Percentiles rank a stretch among this genome's conserved stretches.
phyloP scores from a whole-genome alignment of 2,797 vertebrate species.

The Avahi laniger region DNA sequence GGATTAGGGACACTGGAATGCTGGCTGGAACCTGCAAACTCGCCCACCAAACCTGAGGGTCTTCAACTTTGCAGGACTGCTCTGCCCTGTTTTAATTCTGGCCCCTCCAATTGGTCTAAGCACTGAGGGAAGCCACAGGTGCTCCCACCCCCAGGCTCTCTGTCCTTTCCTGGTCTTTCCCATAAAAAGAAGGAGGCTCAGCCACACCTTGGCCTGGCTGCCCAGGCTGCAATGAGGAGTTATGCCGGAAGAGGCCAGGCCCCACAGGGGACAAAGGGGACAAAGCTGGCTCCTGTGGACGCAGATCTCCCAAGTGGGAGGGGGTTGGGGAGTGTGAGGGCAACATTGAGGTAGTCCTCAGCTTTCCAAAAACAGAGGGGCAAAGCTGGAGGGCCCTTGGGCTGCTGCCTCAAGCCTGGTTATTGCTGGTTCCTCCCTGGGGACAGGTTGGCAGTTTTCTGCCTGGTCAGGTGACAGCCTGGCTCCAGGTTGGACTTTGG shows the following conservation, averaged over 20 bases:
- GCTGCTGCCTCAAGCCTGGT: not conserved
- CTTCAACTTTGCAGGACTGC: not conserved
- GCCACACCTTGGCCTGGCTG: not conserved
- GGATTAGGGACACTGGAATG: not conserved
- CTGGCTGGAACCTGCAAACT: not conserved
- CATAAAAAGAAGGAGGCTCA: not conserved
- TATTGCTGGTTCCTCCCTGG: constrained; percentile 36
- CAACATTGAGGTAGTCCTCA: not conserved
- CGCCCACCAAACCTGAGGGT: not conserved
- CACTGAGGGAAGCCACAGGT: not conserved
- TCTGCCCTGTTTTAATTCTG: not conserved
- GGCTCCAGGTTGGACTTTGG: constrained; percentile 73
- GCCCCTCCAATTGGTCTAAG: not conserved
- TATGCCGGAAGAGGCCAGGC: not conserved
- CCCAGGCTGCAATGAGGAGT: not conserved
- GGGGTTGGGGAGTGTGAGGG: not conserved
- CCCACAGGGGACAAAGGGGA: not conserved
- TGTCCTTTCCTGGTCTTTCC: not conserved
- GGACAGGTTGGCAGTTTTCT: constrained; percentile 60
- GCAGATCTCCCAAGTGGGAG: not conserved
- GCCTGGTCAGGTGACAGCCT: constrained; percentile 61
- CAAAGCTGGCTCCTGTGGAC: not conserved
- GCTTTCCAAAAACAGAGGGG: not conserved
- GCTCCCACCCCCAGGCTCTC: not conserved
- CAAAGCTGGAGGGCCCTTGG: not conserved